Evolutionary conservation across 2,113 vertebrate species (phyloP).

Genomic region (Syngnathus typhle): DNA sequence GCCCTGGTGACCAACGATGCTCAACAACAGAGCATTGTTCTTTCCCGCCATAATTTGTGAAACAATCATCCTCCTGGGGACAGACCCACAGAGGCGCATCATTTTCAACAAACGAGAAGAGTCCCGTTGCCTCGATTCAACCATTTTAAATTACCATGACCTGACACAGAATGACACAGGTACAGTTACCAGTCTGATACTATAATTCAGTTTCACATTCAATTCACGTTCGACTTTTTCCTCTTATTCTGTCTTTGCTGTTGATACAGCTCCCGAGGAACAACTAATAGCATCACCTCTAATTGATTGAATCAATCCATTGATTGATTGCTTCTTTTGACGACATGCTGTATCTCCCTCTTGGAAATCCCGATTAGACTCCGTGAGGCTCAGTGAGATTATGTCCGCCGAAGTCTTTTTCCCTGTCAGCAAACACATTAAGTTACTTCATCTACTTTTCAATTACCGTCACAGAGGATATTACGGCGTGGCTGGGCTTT

Average conservation of each 20-base stretch:
- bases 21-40: too few species aligned
- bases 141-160: background rate
- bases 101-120: background rate
- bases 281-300: background rate
- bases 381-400: slow-evolving; percentile 5
- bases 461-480: slow-evolving; percentile 33
- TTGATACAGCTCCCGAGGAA: background rate
- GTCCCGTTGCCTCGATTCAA: background rate
- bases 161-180: background rate
- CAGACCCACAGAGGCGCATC: too few species aligned
- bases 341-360: background rate
- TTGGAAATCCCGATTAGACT: slow-evolving; percentile 5
- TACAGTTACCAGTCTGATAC: background rate
- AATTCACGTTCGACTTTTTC: background rate
- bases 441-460: slow-evolving; percentile 47
- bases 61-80: too few species aligned
- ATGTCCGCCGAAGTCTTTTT: background rate
- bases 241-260: background rate
- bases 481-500: slow-evolving; percentile 9
- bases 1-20: too few species aligned
- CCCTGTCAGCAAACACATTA: slow-evolving; percentile 19
- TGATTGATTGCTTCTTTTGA: background rate
- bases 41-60: too few species aligned
- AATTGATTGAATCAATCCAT: too few species aligned
- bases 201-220: background rate